Conservation (phyloP, 2,113 vertebrate genomes). For the Erythrolamprus reginae region DNA sequence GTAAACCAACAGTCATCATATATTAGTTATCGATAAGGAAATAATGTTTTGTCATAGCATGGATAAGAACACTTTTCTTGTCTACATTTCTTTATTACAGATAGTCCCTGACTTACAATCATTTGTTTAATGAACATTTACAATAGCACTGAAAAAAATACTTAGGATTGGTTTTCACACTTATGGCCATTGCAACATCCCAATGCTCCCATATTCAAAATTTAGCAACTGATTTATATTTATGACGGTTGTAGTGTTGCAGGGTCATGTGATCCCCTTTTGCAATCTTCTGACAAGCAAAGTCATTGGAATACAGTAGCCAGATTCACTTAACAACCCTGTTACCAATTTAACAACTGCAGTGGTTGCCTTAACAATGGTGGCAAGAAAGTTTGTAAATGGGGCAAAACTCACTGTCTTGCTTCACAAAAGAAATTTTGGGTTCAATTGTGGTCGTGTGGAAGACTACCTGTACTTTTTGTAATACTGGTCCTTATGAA, state of each 20-base stretch:
- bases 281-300: background rate
- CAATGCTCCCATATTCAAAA: background rate
- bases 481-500: background rate
- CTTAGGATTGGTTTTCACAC: background rate
- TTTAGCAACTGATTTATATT: background rate
- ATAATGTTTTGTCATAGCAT: background rate
- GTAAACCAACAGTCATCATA: background rate
- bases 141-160: background rate
- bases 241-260: background rate
- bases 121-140: background rate
- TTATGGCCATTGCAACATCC: background rate
- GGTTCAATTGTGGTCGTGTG: background rate
- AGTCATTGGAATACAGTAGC: background rate
- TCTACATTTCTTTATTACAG: background rate
- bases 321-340: background rate
- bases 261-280: background rate
- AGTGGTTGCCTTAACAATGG: background rate
- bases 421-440: background rate
- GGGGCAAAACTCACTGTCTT: background rate
- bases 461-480: background rate
- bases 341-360: background rate
- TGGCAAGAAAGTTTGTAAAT: background rate
- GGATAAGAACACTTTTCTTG: background rate
- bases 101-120: background rate
- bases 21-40: background rate